A percentile compares a stretch with the other conserved stretches of the same genome.
phyloP scores from a whole-genome alignment of 2,113 vertebrate species.

The Chiloscyllium plagiosum region DNA sequence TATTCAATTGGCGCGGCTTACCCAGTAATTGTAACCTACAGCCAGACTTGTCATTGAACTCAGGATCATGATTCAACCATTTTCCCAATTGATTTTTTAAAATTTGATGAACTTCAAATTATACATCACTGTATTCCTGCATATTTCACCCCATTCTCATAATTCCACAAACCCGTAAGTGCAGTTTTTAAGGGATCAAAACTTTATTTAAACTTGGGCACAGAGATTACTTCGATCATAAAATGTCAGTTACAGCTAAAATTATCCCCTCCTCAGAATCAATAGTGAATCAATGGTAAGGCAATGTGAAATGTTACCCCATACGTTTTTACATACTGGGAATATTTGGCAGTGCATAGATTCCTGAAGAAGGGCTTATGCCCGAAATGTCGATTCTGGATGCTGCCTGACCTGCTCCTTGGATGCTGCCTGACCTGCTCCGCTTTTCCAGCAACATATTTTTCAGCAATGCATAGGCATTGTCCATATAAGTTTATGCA shows the following conservation, averaged over 20 bases:
- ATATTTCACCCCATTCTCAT: not conserved
- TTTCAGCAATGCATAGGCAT: not conserved
- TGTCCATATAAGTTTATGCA: not conserved
- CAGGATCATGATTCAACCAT: not conserved
- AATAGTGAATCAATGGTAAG: not conserved
- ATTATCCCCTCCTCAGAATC: not conserved
- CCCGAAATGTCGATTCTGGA: too few relatives aligned
- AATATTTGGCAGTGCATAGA: not conserved
- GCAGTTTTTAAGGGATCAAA: not conserved
- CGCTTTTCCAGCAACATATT: too few relatives aligned
- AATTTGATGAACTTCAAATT: not conserved
- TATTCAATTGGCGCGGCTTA: constrained; percentile 27
- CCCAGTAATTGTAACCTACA: constrained; percentile 4
- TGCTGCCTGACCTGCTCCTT: too few relatives aligned
- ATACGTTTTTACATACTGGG: not conserved
- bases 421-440: too few relatives aligned
- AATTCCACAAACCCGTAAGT: not conserved
- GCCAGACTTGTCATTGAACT: not conserved
- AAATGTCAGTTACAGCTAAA: not conserved
- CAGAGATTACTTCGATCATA: not conserved
- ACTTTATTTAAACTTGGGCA: not conserved
- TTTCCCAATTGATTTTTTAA: not conserved
- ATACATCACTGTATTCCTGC: not conserved
- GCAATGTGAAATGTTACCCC: not conserved
- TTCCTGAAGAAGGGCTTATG: too few relatives aligned